Percentiles rank a stretch among this genome's conserved stretches.
Evolutionary conservation across 2,797 vertebrate species (phyloP).

Genomic region (Phrynocephalus forsythii): DNA sequence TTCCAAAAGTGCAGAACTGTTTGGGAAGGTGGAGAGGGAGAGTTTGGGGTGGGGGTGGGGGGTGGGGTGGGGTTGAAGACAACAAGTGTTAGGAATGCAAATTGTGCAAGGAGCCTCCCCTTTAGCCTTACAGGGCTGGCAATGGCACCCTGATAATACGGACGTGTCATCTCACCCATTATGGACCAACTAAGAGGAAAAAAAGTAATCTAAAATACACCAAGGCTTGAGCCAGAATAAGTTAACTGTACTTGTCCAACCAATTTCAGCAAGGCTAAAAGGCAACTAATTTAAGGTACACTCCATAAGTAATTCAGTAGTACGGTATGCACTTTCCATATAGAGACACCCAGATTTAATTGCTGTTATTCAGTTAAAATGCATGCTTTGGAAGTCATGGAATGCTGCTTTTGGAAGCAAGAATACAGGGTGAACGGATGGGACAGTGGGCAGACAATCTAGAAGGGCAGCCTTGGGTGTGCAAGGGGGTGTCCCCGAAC

Average conservation of each 20-base stretch:
- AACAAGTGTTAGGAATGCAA: background rate
- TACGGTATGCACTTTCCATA: background rate
- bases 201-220: background rate
- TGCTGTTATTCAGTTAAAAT: background rate
- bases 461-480: too few species aligned
- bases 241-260: background rate
- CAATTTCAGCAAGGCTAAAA: background rate
- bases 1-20: conserved; percentile 91
- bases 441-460: too few species aligned
- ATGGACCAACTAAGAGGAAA: background rate
- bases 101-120: background rate
- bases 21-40: background rate
- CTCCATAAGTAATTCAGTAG: background rate
- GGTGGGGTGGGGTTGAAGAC: background rate
- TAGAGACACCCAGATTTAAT: background rate
- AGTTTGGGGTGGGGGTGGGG: background rate
- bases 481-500: background rate
- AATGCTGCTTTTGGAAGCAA: too few species aligned
- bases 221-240: background rate
- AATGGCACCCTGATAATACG: background rate
- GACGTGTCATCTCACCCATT: background rate
- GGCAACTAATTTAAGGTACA: background rate
- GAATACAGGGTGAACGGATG: too few species aligned
- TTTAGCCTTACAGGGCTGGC: background rate
- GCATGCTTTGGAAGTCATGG: background rate